Evolutionary conservation across 2,113 vertebrate genomes (phyloP).

Genomic region (Daphoenositta chrysoptera): DNA sequence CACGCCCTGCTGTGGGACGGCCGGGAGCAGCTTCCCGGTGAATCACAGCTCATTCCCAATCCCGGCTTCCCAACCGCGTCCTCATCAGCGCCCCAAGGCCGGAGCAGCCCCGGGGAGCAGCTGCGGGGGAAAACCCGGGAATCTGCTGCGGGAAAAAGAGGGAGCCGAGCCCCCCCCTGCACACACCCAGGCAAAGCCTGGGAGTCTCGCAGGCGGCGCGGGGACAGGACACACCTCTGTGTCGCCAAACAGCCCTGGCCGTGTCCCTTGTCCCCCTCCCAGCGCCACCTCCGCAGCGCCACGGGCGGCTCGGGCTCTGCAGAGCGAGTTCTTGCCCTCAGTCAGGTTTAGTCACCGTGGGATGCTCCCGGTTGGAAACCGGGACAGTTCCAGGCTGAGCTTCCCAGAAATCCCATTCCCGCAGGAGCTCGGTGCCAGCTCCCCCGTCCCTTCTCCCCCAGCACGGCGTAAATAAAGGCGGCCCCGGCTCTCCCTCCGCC

Average conservation of each 20-base stretch:
- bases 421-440: not conserved
- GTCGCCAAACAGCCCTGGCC: not conserved
- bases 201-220: accelerated
- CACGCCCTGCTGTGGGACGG: not conserved
- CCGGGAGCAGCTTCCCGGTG: not conserved
- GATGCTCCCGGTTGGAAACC: conserved; percentile 21
- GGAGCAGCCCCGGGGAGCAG: not conserved
- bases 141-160: not conserved
- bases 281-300: not conserved
- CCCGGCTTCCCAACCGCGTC: not conserved
- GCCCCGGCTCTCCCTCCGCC: not conserved
- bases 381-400: not conserved
- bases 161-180: not conserved
- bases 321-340: not conserved
- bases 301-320: not conserved
- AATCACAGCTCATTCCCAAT: not conserved
- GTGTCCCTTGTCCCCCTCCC: not conserved
- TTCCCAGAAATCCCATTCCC: conserved; percentile 5
- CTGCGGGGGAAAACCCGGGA: not conserved
- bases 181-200: not conserved
- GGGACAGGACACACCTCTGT: not conserved
- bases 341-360: not conserved
- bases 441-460: not conserved
- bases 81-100: not conserved
- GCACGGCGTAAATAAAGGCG: not conserved